Percentiles rank a stretch among this genome's conserved stretches.
Conservation (phyloP, 1,140 invertebrate species). For the Halictus rubicundus region DNA sequence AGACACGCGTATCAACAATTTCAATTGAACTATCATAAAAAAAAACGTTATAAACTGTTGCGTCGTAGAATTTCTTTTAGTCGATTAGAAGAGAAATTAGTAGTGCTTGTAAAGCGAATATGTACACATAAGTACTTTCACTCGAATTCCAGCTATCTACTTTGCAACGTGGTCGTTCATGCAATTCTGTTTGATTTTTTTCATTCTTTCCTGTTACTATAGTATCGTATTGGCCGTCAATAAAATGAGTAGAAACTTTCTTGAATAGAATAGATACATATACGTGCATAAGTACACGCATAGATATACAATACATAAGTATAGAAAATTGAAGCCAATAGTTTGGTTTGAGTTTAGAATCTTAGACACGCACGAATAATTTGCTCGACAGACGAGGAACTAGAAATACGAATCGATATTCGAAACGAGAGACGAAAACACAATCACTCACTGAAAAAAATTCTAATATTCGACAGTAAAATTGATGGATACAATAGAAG, state of each 20-base stretch:
- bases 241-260: background rate
- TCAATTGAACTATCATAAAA: background rate
- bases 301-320: no score
- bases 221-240: background rate
- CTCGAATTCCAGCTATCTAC: background rate
- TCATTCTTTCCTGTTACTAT: background rate
- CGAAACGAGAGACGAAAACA: background rate
- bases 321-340: no score
- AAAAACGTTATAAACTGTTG: no score
- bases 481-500: no score
- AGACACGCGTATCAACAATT: background rate
- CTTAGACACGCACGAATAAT: background rate
- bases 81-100: background rate
- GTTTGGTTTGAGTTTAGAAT: no score
- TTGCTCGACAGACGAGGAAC: background rate
- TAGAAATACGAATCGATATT: background rate
- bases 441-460: conserved; percentile 1
- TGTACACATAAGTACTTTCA: conserved; percentile 14
- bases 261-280: background rate
- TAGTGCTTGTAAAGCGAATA: background rate
- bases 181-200: conserved; percentile 11
- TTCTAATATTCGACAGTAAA: background rate
- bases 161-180: background rate
- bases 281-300: background rate
- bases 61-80: background rate